These are phyloP conservation scores for Champsocephalus gunnari DNA, from an alignment of 2,797 vertebrate species.

Conservation along the genomic window DNA sequence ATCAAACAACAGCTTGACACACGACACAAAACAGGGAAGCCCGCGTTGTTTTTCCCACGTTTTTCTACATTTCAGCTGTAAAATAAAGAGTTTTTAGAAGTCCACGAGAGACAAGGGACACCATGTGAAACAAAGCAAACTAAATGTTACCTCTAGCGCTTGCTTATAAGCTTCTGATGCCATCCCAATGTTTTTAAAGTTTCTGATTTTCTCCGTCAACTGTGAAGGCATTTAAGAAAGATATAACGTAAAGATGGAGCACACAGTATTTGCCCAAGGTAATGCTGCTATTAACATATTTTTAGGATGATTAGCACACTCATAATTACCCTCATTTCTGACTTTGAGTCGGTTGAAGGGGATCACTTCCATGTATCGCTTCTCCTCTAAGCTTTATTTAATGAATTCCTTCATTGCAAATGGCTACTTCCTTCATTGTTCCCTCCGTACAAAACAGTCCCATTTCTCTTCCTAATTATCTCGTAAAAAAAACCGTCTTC, in stretches of 20 bases:
- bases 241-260: slow-evolving; percentile 30
- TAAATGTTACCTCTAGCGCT: neutral
- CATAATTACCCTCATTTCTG: no score
- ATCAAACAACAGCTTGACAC: neutral
- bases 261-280: slow-evolving; percentile 42
- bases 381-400: neutral
- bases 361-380: slow-evolving; percentile 41
- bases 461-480: slow-evolving; percentile 34
- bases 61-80: slow-evolving; percentile 6
- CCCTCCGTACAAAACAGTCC: slow-evolving; percentile 17
- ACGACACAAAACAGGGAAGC: neutral
- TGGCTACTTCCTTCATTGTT: slow-evolving; percentile 40
- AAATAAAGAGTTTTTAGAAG: slow-evolving; percentile 24
- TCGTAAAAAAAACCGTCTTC: slow-evolving; percentile 11
- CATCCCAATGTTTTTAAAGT: neutral
- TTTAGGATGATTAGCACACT: no score
- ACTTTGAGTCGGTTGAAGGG: slow-evolving; percentile 18
- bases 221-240: slow-evolving; percentile 44
- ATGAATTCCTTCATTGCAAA: slow-evolving; percentile 3
- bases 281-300: neutral
- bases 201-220: neutral
- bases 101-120: slow-evolving; percentile 23
- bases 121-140: neutral
- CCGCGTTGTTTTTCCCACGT: no score
- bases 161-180: slow-evolving; percentile 2